Base-by-base conservation (phyloP, 1,140 invertebrate species). In the Solenopsis fugax region DNA sequence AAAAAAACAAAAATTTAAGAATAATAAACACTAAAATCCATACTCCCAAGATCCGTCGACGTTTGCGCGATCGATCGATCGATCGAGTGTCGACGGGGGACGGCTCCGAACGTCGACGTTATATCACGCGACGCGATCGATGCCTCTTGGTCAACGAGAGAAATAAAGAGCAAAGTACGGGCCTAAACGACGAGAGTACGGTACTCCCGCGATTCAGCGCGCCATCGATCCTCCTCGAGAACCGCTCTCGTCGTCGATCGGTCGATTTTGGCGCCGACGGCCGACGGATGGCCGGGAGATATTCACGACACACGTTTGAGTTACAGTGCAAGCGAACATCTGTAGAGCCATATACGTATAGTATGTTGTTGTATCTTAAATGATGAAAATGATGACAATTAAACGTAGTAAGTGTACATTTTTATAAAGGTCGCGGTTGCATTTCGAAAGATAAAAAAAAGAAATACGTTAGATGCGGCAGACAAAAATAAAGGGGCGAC, bases 341-440 rank as follows among this genome's bases (percentile, higher is more conserved):
- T 95, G 94, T 95, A 95, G 94, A 95, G 94, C 94, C 94, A 95
- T 95, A 95, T 95, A 95, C 94, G 92, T 95, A 95, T 95, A 95
- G 93, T 95, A 95, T 94, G 94, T 95, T 95, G 93, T 94, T 95
- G 94, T 95, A 95, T 95, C 94, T 94, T 95, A 93, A 94, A 92
- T 89, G 90, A 93, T 92, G 75, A 93, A 92, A 87, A 88, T 87
- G 84, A 92, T 86, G 89, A 91, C 88, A 85, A 90, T 87, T 89
- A 91, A 91, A 87, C 91, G 91, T 93, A 94, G 93, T 93, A 93
- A 91, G 90, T 94, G 93, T 94, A 93, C 92, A 93, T 93, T 93
- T 93, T 90, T 90, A 90, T 90, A 92, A 89, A 88, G 93, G 89
- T 93, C 91, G 92, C 90, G 90, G 89, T 84, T 92, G 89, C 92